These are phyloP conservation scores for Columbina picui DNA, from an alignment of 2,113 vertebrate genomes.

Conservation along the genomic window DNA sequence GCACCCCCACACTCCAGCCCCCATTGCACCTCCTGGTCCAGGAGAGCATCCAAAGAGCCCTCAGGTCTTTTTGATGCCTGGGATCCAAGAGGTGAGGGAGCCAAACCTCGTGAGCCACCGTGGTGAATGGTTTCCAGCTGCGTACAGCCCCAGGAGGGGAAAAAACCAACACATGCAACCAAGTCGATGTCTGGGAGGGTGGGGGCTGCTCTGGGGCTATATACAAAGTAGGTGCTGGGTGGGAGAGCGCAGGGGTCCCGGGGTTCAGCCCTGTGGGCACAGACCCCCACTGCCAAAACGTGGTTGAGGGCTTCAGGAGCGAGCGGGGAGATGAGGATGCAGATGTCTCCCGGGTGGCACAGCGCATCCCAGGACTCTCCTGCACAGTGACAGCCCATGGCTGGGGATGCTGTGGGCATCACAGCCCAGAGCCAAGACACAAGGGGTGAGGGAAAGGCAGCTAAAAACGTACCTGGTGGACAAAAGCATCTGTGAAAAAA, in stretches of 20 bases:
- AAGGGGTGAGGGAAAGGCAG: background rate
- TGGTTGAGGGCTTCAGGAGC: fast-evolving
- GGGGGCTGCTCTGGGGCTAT: background rate
- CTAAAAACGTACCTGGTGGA: background rate
- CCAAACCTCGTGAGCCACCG: background rate
- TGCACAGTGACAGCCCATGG: background rate
- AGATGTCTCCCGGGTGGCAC: background rate
- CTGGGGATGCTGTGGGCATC: background rate
- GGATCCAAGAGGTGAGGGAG: background rate
- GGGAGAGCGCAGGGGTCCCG: background rate
- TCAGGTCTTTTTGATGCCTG: background rate
- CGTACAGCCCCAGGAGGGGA: background rate
- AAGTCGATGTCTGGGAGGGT: background rate
- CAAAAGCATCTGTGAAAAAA: background rate
- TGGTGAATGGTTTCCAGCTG: background rate
- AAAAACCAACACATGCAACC: conserved; percentile 16
- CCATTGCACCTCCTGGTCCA: background rate
- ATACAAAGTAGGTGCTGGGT: conserved; percentile 1
- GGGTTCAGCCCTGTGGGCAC: background rate
- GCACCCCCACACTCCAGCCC: background rate
- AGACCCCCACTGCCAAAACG: background rate
- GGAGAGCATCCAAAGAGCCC: background rate
- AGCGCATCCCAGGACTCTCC: background rate
- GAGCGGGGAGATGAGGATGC: background rate
- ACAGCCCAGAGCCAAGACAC: background rate